Evolutionary conservation across 2,888 invertebrate genomes (phyloP).

Genomic region (Spisula solida): DNA sequence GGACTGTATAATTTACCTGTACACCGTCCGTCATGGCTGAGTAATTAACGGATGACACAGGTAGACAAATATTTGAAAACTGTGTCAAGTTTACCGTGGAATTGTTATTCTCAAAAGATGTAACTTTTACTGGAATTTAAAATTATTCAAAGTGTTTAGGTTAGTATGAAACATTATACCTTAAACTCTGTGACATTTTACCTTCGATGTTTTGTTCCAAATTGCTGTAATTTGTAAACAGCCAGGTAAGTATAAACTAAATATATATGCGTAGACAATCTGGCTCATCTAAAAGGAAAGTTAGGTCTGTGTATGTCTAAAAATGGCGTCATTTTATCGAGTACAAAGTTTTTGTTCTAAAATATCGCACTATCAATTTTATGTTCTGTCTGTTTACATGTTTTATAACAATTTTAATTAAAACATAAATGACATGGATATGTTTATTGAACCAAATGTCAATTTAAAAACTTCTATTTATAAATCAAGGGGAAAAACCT

Average conservation of each 20-base stretch:
- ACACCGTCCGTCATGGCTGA: slow-evolving; percentile 63
- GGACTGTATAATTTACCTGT: slow-evolving; percentile 57
- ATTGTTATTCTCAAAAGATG: slow-evolving; percentile 36
- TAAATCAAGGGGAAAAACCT: too few species aligned
- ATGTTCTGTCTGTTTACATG: too few species aligned
- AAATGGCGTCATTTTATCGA: background rate
- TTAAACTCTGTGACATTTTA: background rate
- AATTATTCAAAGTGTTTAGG: background rate
- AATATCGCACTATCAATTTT: too few species aligned
- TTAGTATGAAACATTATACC: background rate
- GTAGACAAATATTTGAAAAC: slow-evolving; percentile 69
- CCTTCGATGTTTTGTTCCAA: background rate
- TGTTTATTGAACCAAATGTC: too few species aligned
- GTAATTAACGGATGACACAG: slow-evolving; percentile 63
- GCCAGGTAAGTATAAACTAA: background rate
- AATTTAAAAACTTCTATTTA: too few species aligned
- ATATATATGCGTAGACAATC: too few species aligned
- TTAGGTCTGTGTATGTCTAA: background rate
- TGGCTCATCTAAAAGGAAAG: background rate
- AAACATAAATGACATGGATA: too few species aligned
- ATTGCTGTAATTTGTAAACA: background rate
- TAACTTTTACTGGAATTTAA: slow-evolving; percentile 26
- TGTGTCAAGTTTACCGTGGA: slow-evolving; percentile 41
- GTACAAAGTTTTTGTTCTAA: too few species aligned
- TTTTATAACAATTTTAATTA: too few species aligned